phyloP scores from a whole-genome alignment of 2,797 vertebrate genomes.

The Phataginus tricuspis region DNA sequence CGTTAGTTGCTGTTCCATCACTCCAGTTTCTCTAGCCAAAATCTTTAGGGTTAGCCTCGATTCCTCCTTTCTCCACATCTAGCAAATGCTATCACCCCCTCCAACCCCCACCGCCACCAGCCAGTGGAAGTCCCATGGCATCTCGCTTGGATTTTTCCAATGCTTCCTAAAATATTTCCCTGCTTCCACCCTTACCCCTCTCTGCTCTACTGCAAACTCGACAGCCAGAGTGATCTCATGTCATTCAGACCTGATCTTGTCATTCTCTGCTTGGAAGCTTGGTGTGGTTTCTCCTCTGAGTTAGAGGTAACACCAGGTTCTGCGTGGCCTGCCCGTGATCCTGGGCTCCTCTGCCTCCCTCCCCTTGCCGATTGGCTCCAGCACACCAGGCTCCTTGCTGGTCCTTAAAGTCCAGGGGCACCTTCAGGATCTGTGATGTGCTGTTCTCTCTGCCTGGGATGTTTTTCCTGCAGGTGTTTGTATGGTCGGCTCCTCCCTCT shows the following conservation, averaged over 20 bases:
- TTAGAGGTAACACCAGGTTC: background rate
- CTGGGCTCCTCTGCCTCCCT: background rate
- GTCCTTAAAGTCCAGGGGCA: background rate
- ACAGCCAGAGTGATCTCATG: background rate
- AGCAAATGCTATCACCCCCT: no score
- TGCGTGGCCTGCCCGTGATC: background rate
- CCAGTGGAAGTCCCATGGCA: background rate
- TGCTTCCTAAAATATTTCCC: background rate
- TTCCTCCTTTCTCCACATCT: background rate
- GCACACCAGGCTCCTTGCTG: background rate
- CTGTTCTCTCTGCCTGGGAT: background rate
- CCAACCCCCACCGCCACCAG: background rate
- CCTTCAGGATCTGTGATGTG: background rate
- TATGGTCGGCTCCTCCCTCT: accelerated
- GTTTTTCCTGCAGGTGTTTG: background rate
- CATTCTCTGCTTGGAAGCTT: background rate
- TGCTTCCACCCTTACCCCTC: background rate
- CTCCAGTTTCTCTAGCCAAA: background rate
- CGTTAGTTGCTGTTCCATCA: background rate
- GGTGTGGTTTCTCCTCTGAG: background rate
- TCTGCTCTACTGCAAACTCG: background rate
- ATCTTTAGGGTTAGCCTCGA: background rate
- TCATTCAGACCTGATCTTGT: background rate
- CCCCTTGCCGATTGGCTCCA: background rate
- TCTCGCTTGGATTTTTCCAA: background rate